These are phyloP conservation scores for Xanthia icteritia DNA, from an alignment of 2,888 invertebrate species.

Conservation along the genomic window DNA sequence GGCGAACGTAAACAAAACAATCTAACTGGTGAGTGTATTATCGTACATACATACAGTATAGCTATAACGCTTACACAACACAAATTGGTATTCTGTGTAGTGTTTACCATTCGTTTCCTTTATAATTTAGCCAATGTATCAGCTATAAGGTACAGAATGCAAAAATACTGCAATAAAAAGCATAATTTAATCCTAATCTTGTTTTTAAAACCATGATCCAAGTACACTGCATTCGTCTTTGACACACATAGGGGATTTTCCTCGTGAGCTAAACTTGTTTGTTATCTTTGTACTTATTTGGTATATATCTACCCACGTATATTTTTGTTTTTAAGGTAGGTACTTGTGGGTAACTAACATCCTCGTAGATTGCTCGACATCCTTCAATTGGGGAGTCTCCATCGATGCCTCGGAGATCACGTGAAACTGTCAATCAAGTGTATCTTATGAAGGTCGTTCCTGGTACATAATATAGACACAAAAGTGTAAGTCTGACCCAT, in stretches of 20 bases:
- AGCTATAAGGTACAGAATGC: not conserved
- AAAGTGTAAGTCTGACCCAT: not conserved
- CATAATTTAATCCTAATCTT: constrained; percentile 2
- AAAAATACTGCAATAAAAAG: not conserved
- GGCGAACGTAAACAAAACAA: constrained; percentile 47
- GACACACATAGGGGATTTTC: constrained; percentile 47
- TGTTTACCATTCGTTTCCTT: not conserved
- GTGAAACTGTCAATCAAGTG: not conserved
- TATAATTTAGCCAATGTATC: not conserved
- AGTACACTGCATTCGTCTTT: constrained; percentile 37
- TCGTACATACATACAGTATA: not conserved
- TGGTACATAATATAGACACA: not conserved
- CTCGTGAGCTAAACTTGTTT: constrained; percentile 36
- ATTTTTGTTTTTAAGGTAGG: not conserved
- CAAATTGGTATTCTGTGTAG: constrained; percentile 20
- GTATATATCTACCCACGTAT: not conserved
- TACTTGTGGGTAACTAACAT: not conserved
- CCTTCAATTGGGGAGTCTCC: not conserved
- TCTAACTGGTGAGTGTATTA: constrained; percentile 20
- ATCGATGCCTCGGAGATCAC: not conserved
- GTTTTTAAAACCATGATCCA: not conserved
- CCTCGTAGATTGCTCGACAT: not conserved
- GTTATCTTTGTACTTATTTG: not conserved
- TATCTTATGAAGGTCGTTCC: not conserved
- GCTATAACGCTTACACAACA: not conserved